These are phyloP conservation scores for Morpho deidamia DNA, from an alignment of 2,888 invertebrate species.

Conservation along the genomic window DNA sequence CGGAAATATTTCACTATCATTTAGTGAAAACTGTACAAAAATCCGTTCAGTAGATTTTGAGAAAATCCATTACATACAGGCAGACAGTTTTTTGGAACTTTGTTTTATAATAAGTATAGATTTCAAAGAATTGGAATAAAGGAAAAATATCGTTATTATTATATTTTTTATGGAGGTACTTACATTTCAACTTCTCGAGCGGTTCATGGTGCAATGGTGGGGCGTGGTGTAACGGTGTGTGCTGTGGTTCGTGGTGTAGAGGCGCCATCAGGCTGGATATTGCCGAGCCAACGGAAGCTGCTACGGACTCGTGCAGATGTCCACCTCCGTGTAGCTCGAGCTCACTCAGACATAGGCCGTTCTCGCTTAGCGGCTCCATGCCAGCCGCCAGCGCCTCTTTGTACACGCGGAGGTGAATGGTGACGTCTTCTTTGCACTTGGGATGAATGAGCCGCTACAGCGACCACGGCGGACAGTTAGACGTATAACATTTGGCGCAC, in stretches of 20 bases:
- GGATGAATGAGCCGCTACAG: constrained; percentile 35
- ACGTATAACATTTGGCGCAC: constrained; percentile 21
- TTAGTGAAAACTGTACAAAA: too few relatives aligned
- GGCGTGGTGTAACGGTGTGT: constrained; percentile 79
- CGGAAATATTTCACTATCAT: too few relatives aligned
- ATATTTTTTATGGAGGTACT: constrained; percentile 51
- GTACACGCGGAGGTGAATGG: constrained; percentile 77
- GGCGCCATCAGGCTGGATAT: constrained; percentile 78
- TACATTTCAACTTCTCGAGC: constrained; percentile 87
- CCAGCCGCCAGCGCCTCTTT: constrained; percentile 81
- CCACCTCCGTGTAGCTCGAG: constrained; percentile 76
- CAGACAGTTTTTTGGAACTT: too few relatives aligned
- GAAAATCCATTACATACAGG: too few relatives aligned
- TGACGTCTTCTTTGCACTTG: constrained; percentile 47
- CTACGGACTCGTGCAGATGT: constrained; percentile 73
- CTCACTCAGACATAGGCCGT: constrained; percentile 86
- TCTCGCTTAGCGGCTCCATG: constrained; percentile 83
- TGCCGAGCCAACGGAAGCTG: constrained; percentile 72
- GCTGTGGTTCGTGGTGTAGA: constrained; percentile 76
- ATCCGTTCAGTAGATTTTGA: too few relatives aligned
- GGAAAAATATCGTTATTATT: too few relatives aligned
- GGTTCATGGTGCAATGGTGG: constrained; percentile 84
- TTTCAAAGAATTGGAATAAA: too few relatives aligned
- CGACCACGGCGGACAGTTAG: constrained; percentile 19
- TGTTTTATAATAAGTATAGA: too few relatives aligned